These are phyloP conservation scores for Dendrolimus kikuchii DNA, from an alignment of 1,140 invertebrate species.

Conservation along the genomic window DNA sequence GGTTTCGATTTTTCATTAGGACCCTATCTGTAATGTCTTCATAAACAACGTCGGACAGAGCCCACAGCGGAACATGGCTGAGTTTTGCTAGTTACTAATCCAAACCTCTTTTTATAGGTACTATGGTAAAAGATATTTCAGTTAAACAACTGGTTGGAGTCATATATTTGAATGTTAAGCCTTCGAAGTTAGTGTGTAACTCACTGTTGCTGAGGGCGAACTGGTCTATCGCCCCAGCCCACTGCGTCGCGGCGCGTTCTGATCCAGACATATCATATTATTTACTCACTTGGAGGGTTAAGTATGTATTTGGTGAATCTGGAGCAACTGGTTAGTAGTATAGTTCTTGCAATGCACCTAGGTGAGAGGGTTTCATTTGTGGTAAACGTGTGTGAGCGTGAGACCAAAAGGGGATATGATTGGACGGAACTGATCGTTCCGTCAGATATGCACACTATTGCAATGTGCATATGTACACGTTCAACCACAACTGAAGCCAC, in stretches of 20 bases:
- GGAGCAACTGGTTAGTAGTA: slow-evolving; percentile 4
- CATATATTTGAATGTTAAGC: slow-evolving; percentile 22
- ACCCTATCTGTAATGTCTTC: not conserved
- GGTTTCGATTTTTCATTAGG: no score
- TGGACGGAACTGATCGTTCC: no score
- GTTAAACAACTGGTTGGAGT: slow-evolving; percentile 26
- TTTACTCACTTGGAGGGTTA: slow-evolving; percentile 26
- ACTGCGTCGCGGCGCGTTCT: slow-evolving; percentile 29
- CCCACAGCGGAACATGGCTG: not conserved
- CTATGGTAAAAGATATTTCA: slow-evolving; percentile 1
- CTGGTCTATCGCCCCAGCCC: slow-evolving; percentile 40
- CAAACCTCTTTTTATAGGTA: not conserved
- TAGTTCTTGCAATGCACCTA: no score
- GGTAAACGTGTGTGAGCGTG: no score
- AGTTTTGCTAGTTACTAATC: not conserved
- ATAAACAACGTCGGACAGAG: not conserved
- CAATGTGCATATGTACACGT: no score
- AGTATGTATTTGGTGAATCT: slow-evolving; percentile 17
- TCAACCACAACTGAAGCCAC: no score
- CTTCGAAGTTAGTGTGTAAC: slow-evolving; percentile 24
- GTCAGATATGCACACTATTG: no score
- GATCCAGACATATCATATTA: slow-evolving; percentile 27
- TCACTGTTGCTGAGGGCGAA: slow-evolving; percentile 21
- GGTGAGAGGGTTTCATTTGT: no score
- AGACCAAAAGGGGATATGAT: no score